phyloP scores from a whole-genome alignment of 2,888 invertebrate genomes.

The Pachydiplax longipennis region DNA sequence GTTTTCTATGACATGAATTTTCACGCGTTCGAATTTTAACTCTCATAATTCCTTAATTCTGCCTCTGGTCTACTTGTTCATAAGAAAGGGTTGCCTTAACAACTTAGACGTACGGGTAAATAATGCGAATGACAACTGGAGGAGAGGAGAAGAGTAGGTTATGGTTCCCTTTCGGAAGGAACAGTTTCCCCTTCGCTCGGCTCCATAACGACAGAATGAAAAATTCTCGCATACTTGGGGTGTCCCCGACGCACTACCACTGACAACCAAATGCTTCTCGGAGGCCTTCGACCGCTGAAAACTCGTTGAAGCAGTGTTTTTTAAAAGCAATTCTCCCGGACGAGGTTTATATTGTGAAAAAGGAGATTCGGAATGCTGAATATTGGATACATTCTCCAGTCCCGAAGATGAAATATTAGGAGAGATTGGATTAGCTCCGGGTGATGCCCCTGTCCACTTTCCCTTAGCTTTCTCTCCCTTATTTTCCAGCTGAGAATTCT shows the following conservation, averaged over 20 bases:
- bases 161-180: background rate
- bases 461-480: background rate
- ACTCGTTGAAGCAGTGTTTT: background rate
- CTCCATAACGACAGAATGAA: background rate
- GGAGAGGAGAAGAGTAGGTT: background rate
- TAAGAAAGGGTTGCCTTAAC: too few species aligned
- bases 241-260: background rate
- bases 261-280: background rate
- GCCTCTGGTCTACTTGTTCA: too few species aligned
- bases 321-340: background rate
- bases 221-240: background rate
- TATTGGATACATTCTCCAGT: background rate
- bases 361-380: background rate
- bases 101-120: too few species aligned
- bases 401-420: background rate
- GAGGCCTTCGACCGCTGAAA: background rate
- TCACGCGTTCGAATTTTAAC: too few species aligned
- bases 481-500: background rate
- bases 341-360: background rate
- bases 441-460: background rate
- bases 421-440: background rate
- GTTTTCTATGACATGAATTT: too few species aligned
- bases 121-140: too few species aligned
- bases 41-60: too few species aligned
- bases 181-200: background rate